These are phyloP conservation scores for Cosmia trapezina DNA, from an alignment of 2,888 invertebrate species.

Conservation along the genomic window DNA sequence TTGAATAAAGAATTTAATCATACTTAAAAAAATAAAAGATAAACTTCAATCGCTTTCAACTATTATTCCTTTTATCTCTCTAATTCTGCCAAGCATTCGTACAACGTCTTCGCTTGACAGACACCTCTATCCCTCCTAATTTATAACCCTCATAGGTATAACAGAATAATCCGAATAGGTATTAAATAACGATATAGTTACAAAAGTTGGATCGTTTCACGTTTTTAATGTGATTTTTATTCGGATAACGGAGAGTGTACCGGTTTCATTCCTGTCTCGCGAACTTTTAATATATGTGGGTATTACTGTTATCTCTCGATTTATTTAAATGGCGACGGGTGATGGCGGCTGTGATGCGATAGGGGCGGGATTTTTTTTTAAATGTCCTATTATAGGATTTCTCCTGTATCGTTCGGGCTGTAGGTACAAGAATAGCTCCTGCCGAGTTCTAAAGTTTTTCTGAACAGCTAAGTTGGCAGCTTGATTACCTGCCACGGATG, in stretches of 20 bases:
- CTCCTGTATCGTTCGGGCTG: not conserved
- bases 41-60: too few species aligned
- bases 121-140: constrained; percentile 8
- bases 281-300: constrained; percentile 63
- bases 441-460: not conserved
- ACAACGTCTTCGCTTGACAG: not conserved
- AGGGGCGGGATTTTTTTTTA: constrained; percentile 22
- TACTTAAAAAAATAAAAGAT: too few species aligned
- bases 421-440: not conserved
- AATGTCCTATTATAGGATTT: not conserved
- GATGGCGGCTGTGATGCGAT: constrained; percentile 32
- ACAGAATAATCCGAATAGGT: constrained; percentile 39
- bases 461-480: too few species aligned
- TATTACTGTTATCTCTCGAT: constrained; percentile 57
- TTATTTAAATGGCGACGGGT: constrained; percentile 55
- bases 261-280: constrained; percentile 46
- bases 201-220: constrained; percentile 59
- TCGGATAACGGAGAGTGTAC: constrained; percentile 53
- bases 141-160: constrained; percentile 10
- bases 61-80: not conserved
- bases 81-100: not conserved
- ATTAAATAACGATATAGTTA: constrained; percentile 63
- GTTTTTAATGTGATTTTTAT: constrained; percentile 68
- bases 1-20: too few species aligned
- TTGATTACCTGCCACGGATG: not conserved